Evolutionary conservation across 2,113 vertebrate species (phyloP), one percentile per base, ranked within the genome.

Genomic region (Sprattus sprattus): DNA sequence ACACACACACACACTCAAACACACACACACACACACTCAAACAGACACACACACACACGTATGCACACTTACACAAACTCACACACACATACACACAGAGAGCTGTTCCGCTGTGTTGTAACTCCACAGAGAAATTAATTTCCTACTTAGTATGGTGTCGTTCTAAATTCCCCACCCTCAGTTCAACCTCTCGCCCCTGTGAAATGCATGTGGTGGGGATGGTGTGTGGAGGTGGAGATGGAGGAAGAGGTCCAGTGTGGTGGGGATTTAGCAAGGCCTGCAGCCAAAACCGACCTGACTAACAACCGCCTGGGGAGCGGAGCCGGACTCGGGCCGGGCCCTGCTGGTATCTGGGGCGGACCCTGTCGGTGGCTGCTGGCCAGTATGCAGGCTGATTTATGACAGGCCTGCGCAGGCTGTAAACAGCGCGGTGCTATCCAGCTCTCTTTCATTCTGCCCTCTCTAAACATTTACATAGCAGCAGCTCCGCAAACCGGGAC

Each of bases 391-490:
- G 39, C 81, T 60, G 54, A 67, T 82, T 84, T 86, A 82, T 84
- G 54, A 45, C 13, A 47, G 22, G 71, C 82, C 87, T 87, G 83
- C 64, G 52, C 81, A 25, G 46, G 54, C 84, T 87, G 82, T 86
- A 87, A 88, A 85, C 82, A 81, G 60, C 47, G 71, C 32, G 4
- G 81, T 49, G 32, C 81, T 50, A 13, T 82, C 81, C 85, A 45
- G 67, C 90, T 85, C 81, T 82, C 83, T 83, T 84, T 64, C 82
- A 75, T 60, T 87, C 82, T 75, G 88, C 71, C 44, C 86, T 90
- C 78, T 88, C 81, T 80, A 90, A 90, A 90, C 89, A 90, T 91
- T 92, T 89, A 91, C 87, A 85, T 81, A 86, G 45, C 82, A 83
- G 83, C 39, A 60, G 39, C 75, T 28, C 84, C 75, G 44, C 84